A percentile compares a stretch with the other conserved stretches of the same genome.
Conservation (phyloP, 2,888 invertebrate genomes). For the Hartigia nigra region DNA sequence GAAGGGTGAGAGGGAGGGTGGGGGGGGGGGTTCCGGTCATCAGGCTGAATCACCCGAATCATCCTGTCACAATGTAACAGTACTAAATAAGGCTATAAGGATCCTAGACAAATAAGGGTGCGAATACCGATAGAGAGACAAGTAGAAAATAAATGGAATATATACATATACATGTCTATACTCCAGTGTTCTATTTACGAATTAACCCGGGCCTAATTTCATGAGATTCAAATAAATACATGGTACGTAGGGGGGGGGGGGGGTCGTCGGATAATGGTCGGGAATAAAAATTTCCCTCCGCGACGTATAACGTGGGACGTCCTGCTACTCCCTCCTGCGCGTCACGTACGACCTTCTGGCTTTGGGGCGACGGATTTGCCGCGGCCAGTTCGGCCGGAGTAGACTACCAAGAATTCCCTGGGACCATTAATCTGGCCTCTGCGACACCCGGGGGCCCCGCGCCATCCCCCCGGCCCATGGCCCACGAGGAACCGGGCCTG, state of each 20-base stretch:
- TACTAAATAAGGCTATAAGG: neutral
- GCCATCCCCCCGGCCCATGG: slow-evolving; percentile 13
- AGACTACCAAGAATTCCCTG: slow-evolving; percentile 60
- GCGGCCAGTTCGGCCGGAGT: slow-evolving; percentile 34
- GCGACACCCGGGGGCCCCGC: slow-evolving; percentile 53
- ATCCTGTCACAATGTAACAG: neutral
- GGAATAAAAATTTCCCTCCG: neutral
- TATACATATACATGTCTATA: neutral
- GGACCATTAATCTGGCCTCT: slow-evolving; percentile 62
- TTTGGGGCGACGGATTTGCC: slow-evolving; percentile 36
- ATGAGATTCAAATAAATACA: neutral
- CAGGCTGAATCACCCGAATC: neutral
- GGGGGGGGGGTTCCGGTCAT: neutral
- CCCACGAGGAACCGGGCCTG: slow-evolving; percentile 19
- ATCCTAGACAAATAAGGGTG: neutral
- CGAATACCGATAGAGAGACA: neutral
- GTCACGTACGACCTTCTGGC: slow-evolving; percentile 26
- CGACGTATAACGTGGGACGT: neutral
- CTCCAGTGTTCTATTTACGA: neutral
- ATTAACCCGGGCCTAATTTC: neutral
- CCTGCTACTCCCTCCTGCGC: slow-evolving; percentile 3
- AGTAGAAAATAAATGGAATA: neutral
- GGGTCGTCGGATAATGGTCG: too few species aligned
- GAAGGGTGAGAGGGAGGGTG: neutral
- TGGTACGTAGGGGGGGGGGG: neutral